Evolutionary conservation across 2,888 invertebrate genomes (phyloP), one percentile per base, ranked within the genome.

Genomic region (Sarcophaga caerulescens): DNA sequence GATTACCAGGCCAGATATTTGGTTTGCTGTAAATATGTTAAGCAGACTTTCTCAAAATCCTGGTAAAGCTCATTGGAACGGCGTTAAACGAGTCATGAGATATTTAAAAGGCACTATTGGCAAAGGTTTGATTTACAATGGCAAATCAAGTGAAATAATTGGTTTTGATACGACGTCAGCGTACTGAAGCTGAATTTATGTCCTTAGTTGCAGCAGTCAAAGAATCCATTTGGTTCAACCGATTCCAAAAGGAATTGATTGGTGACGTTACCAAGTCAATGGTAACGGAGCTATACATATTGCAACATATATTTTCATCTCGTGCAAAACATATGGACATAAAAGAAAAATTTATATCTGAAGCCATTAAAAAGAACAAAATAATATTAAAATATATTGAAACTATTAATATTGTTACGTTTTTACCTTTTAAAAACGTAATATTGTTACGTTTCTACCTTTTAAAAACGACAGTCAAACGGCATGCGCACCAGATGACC

Each of bases 21-120:
- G 73, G 14, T 65, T 74, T 45, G 79, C 85, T 66, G 86, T 87
- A n/a, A 84, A 82, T 78, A 70, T 68, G 17, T 66, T 87, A 59
- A 87, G 85, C 21, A 81, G 80, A 65, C 85, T 83, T 70, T 84
- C 82, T 65, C 66, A 75, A 6, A 73, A 78, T 74, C 86, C 84
- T 1, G 80, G 78, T 1, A 60, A 63, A 62, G 66, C 62, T 8
- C 85, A 88, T 73, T 87, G 81, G 83, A 78, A 62, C 19, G 85
- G 81, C 14, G 84, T 85, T 0, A 87, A 88, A 63, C 76, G 70
- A 10, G 75, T 87, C 57, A 76, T 87, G 19, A 35, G 70, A 3
- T 79, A 70, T 52, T 17, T 71, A 14, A 70, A 78, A 71, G 74
- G 47, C n/a, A 74, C 81, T 2, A 52, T 69, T 2, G 59, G 4